These are phyloP conservation scores for Triplophysa bombifrons DNA, from an alignment of 2,797 vertebrate genomes.

Conservation along the genomic window DNA sequence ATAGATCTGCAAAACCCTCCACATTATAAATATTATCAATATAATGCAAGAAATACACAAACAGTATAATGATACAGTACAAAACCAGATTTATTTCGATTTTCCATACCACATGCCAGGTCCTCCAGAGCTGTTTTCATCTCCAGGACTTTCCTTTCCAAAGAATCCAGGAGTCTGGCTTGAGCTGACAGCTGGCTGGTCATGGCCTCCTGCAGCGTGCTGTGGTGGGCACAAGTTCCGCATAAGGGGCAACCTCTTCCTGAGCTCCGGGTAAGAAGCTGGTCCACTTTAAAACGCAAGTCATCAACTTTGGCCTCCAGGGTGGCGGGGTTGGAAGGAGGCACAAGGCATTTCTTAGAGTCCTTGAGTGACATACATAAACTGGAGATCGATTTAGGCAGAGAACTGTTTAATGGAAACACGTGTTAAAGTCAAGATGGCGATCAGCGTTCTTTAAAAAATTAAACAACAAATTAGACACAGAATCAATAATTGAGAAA, in stretches of 20 bases:
- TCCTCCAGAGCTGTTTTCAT: conserved; percentile 57
- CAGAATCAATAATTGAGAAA: background rate
- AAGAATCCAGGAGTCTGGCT: conserved; percentile 51
- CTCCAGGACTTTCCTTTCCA: conserved; percentile 59
- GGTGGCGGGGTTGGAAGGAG: conserved; percentile 29
- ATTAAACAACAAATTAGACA: background rate
- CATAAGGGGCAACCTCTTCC: conserved; percentile 55
- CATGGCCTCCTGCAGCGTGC: conserved; percentile 45
- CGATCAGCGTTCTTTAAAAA: background rate
- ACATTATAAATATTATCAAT: too few species aligned
- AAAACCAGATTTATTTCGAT: background rate
- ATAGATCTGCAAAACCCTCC: too few species aligned
- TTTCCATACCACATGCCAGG: conserved; percentile 35
- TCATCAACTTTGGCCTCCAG: conserved; percentile 62
- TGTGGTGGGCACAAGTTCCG: conserved; percentile 56
- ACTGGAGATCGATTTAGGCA: background rate
- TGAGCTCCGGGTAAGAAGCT: conserved; percentile 48
- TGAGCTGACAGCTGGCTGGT: conserved; percentile 54
- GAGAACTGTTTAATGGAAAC: background rate
- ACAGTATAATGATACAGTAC: background rate
- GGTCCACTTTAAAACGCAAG: conserved; percentile 58
- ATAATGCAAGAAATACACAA: too few species aligned
- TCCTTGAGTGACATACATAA: conserved; percentile 42
- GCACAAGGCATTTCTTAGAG: conserved; percentile 40
- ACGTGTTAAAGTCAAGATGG: background rate